These are phyloP conservation scores for Troides oblongomaculatus DNA, from an alignment of 2,888 invertebrate genomes.

Conservation along the genomic window DNA sequence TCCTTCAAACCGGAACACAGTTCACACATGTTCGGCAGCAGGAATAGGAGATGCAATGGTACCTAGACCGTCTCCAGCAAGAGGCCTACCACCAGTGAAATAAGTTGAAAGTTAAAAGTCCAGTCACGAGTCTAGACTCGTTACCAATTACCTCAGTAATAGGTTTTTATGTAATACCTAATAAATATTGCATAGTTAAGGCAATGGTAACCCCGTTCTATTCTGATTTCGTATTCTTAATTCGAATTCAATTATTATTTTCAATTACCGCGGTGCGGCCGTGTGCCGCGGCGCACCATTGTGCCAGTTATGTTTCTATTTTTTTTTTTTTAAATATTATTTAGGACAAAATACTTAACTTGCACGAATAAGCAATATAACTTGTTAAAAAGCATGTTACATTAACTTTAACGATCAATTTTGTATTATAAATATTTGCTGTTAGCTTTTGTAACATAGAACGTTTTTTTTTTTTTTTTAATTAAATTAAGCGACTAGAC, in stretches of 20 bases:
- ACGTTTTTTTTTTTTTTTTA: no score
- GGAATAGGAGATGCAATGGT: no score
- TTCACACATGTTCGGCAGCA: no score
- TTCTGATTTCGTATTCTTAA: constrained; percentile 72
- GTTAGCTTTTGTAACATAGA: background rate
- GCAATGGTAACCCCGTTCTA: constrained; percentile 46
- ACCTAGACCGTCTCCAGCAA: no score
- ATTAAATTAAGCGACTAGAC: no score
- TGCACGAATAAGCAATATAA: constrained; percentile 24
- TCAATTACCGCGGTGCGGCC: constrained; percentile 66
- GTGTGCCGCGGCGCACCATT: constrained; percentile 53
- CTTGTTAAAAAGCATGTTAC: constrained; percentile 19
- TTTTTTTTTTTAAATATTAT: constrained; percentile 35
- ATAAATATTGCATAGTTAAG: constrained; percentile 8
- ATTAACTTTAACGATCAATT: constrained; percentile 19
- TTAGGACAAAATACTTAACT: constrained; percentile 31
- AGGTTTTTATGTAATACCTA: background rate
- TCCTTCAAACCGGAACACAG: no score
- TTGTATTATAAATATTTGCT: constrained; percentile 18
- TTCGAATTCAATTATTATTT: constrained; percentile 75
- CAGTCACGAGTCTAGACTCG: background rate
- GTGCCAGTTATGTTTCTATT: constrained; percentile 55
- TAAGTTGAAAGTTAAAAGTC: no score
- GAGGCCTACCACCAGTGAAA: no score
- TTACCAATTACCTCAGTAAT: no score